Percentiles rank a stretch among this genome's conserved stretches.
These are phyloP conservation scores for Nycteola revayana DNA, from an alignment of 2,888 invertebrate genomes.

Conservation along the genomic window DNA sequence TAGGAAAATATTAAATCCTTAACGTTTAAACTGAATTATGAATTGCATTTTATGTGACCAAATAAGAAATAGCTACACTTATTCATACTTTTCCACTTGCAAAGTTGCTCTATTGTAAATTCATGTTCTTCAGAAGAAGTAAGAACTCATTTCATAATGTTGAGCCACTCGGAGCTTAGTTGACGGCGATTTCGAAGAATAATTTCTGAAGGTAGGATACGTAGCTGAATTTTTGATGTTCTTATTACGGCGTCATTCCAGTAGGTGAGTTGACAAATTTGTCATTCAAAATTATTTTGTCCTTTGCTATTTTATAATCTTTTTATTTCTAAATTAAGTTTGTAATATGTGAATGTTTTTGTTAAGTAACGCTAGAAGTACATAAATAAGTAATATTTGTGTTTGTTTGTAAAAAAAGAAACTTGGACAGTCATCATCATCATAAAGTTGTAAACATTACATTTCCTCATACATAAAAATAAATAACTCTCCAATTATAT, in stretches of 20 bases:
- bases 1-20: too few species aligned
- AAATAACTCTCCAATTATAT: too few species aligned
- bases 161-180: slow-evolving; percentile 18
- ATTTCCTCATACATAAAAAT: too few species aligned
- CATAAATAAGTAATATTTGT: too few species aligned
- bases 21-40: too few species aligned
- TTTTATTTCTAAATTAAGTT: too few species aligned
- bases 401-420: too few species aligned
- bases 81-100: slow-evolving; percentile 1
- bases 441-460: too few species aligned
- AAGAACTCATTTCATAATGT: slow-evolving; percentile 26
- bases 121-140: slow-evolving; percentile 32
- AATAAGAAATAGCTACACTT: slow-evolving; percentile 11
- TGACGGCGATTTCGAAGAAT: slow-evolving; percentile 24
- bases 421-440: too few species aligned
- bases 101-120: slow-evolving; percentile 31
- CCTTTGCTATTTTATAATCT: too few species aligned
- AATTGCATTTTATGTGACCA: slow-evolving; percentile 2
- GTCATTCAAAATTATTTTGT: slow-evolving; percentile 10
- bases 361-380: too few species aligned
- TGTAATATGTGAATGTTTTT: too few species aligned
- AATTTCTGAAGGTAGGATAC: slow-evolving; percentile 10
- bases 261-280: slow-evolving; percentile 10
- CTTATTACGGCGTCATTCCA: slow-evolving; percentile 26
- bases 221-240: slow-evolving; percentile 21